Evolutionary conservation across 2,888 invertebrate genomes (phyloP).

Genomic region (Tenthredo mesomela): DNA sequence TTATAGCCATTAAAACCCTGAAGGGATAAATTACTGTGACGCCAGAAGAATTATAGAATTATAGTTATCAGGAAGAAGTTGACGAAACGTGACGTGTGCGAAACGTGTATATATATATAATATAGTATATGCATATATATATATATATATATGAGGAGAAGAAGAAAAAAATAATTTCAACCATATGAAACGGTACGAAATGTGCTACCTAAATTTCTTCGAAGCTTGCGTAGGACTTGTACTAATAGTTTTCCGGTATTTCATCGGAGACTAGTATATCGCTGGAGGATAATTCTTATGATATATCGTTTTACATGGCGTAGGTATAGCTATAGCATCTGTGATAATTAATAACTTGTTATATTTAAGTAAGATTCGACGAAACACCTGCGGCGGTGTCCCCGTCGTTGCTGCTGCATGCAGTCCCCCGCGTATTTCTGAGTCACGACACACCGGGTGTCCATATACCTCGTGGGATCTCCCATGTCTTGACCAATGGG

Average conservation of each 20-base stretch:
- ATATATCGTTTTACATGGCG: too few species aligned
- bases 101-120: too few species aligned
- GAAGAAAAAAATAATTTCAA: not conserved
- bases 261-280: not conserved
- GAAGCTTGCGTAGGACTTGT: not conserved
- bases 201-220: not conserved
- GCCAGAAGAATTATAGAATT: not conserved
- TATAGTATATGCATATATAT: too few species aligned
- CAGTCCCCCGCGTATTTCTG: not conserved
- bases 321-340: not conserved
- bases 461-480: conserved; percentile 53
- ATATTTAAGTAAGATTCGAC: not conserved
- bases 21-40: too few species aligned
- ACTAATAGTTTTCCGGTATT: not conserved
- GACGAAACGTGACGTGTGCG: not conserved
- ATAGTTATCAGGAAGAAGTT: not conserved
- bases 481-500: conserved; percentile 56
- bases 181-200: not conserved
- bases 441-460: conserved; percentile 15
- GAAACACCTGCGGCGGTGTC: conserved; percentile 1
- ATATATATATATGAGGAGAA: too few species aligned
- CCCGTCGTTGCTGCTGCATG: too few species aligned
- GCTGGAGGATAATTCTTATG: too few species aligned
- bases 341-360: not conserved
- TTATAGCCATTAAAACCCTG: not conserved